These are phyloP conservation scores for Ailuropoda melanoleuca DNA, from an alignment of 2,113 vertebrate species.

Conservation along the genomic window DNA sequence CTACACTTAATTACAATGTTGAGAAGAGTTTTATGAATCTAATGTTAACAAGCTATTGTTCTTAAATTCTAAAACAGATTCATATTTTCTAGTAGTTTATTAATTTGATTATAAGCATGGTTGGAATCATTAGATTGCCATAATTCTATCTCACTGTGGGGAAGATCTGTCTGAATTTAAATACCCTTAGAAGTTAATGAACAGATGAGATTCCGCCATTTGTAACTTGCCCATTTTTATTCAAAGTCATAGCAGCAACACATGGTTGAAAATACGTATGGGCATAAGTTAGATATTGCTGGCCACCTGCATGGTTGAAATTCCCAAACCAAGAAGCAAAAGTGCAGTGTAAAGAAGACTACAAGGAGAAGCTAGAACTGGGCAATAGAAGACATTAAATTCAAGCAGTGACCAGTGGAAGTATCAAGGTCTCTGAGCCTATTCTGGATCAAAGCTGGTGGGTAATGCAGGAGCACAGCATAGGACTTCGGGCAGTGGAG, in stretches of 20 bases:
- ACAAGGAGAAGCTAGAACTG: background rate
- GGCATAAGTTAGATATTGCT: background rate
- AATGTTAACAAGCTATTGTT: constrained; percentile 46
- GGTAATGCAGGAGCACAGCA: background rate
- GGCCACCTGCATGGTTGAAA: background rate
- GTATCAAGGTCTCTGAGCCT: background rate
- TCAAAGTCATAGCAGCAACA: background rate
- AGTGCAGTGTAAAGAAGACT: background rate
- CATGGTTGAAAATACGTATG: background rate
- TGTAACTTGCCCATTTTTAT: background rate
- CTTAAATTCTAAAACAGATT: constrained; percentile 44
- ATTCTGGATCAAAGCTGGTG: background rate
- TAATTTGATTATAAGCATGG: background rate
- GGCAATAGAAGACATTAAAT: background rate
- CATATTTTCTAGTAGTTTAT: background rate
- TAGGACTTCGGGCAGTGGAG: background rate
- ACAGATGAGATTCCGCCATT: background rate
- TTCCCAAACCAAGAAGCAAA: background rate
- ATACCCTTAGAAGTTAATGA: background rate
- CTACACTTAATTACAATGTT: constrained; percentile 44
- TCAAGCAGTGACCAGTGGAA: background rate
- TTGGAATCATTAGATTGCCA: background rate
- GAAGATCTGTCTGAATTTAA: background rate
- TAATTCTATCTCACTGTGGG: background rate
- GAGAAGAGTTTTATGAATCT: constrained; percentile 30